Percentiles rank a stretch among this genome's conserved stretches.
phyloP scores from a whole-genome alignment of 2,113 vertebrate species.

The Myrmecophaga tridactyla region DNA sequence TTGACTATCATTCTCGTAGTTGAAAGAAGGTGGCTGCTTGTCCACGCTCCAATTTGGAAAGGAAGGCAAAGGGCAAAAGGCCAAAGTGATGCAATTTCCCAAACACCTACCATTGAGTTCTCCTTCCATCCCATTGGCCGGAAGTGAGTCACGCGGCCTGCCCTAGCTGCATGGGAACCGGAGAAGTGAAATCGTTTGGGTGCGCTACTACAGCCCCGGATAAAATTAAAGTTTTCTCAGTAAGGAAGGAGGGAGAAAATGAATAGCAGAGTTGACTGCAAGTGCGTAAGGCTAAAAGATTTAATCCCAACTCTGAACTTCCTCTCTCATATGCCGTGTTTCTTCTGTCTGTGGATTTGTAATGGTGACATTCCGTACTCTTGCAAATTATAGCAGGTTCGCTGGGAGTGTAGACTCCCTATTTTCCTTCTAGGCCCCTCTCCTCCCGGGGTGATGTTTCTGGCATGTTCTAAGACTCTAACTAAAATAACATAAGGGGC shows the following conservation, averaged over 20 bases:
- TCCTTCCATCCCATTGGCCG: background rate
- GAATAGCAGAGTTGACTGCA: background rate
- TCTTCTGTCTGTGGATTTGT: background rate
- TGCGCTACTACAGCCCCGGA: too few species aligned
- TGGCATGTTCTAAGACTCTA: background rate
- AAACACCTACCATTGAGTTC: rapidly evolving
- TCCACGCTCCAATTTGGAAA: background rate
- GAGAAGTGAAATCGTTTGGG: background rate
- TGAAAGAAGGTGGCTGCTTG: rapidly evolving
- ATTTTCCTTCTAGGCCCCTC: background rate
- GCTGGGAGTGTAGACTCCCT: background rate
- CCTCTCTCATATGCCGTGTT: background rate
- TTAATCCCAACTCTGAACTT: background rate
- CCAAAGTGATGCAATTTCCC: rapidly evolving
- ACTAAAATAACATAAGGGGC: background rate
- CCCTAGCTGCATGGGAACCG: background rate
- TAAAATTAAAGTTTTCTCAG: background rate
- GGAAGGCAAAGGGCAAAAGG: background rate
- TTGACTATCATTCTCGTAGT: background rate
- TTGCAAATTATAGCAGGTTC: background rate
- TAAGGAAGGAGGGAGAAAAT: background rate
- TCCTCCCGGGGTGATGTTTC: background rate
- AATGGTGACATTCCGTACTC: background rate
- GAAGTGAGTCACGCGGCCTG: background rate
- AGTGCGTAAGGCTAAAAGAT: background rate